phyloP scores from a whole-genome alignment of 2,888 invertebrate genomes.

The Diloba caeruleocephala region DNA sequence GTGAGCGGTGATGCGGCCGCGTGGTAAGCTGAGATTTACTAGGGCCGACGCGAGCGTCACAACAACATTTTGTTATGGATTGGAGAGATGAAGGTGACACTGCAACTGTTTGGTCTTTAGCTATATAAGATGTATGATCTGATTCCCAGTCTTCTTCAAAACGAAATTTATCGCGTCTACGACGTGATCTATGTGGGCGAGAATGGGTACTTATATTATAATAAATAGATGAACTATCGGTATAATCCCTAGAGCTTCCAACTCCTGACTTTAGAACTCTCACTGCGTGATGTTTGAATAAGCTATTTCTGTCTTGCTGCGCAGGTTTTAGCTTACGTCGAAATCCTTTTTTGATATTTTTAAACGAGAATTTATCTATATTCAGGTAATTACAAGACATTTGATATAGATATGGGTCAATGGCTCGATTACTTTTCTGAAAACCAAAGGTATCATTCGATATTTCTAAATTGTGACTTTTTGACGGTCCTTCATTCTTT shows the following conservation, averaged over 20 bases:
- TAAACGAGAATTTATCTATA: slow-evolving; percentile 25
- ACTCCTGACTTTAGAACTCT: slow-evolving; percentile 20
- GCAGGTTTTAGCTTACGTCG: slow-evolving; percentile 7
- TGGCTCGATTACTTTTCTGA: slow-evolving; percentile 32
- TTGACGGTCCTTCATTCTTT: slow-evolving; percentile 8
- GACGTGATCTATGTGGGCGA: not conserved
- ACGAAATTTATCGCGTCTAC: not conserved
- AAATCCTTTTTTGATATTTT: slow-evolving; percentile 25
- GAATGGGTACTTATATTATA: slow-evolving; percentile 20
- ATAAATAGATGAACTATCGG: slow-evolving; percentile 1
- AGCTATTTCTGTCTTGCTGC: not conserved
- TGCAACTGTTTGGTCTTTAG: slow-evolving; percentile 33
- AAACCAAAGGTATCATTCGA: slow-evolving; percentile 51
- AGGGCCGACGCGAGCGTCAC: slow-evolving; percentile 27
- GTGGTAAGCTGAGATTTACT: slow-evolving; percentile 2
- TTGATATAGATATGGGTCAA: slow-evolving; percentile 27
- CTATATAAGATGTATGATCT: not conserved
- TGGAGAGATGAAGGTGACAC: slow-evolving; percentile 37
- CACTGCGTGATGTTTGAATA: slow-evolving; percentile 29
- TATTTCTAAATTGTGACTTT: slow-evolving; percentile 6
- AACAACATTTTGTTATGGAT: slow-evolving; percentile 6
- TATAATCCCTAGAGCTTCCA: not conserved
- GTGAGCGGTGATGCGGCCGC: not conserved
- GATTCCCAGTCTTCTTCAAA: not conserved
- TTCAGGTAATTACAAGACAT: slow-evolving; percentile 31